Percentiles rank a stretch among this genome's conserved stretches.
phyloP scores from a whole-genome alignment of 2,113 vertebrate species.

The Lepus europaeus region DNA sequence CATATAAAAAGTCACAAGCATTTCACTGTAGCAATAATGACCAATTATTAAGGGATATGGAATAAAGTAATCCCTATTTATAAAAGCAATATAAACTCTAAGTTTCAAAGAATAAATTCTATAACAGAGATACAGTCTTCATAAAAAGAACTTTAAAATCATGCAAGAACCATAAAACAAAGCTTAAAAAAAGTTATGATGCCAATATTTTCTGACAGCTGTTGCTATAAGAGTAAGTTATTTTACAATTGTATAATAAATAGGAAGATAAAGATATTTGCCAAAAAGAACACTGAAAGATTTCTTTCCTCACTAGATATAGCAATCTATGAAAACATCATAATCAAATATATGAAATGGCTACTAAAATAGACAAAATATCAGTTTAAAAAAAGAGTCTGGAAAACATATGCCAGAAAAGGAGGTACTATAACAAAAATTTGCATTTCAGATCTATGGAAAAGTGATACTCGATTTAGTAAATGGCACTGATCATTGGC shows the following conservation, averaged over 20 bases:
- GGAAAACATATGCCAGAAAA: neutral
- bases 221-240: neutral
- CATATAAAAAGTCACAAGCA: conserved; percentile 19
- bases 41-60: neutral
- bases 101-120: conserved; percentile 15
- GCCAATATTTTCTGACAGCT: neutral
- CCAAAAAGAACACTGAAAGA: neutral
- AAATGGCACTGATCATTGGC: neutral
- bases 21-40: neutral
- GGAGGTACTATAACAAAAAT: neutral
- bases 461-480: neutral
- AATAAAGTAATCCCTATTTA: conserved; percentile 28
- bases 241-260: conserved; percentile 30
- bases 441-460: neutral
- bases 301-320: neutral
- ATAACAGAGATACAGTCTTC: neutral
- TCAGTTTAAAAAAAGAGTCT: neutral
- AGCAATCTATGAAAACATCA: neutral
- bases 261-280: neutral
- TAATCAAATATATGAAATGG: neutral
- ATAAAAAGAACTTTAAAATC: conserved; percentile 12
- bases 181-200: neutral
- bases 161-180: conserved; percentile 6
- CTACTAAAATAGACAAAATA: conserved; percentile 19
- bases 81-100: conserved; percentile 2